Conservation (phyloP, 2,113 vertebrate species). For the Aldabrachelys gigantea region DNA sequence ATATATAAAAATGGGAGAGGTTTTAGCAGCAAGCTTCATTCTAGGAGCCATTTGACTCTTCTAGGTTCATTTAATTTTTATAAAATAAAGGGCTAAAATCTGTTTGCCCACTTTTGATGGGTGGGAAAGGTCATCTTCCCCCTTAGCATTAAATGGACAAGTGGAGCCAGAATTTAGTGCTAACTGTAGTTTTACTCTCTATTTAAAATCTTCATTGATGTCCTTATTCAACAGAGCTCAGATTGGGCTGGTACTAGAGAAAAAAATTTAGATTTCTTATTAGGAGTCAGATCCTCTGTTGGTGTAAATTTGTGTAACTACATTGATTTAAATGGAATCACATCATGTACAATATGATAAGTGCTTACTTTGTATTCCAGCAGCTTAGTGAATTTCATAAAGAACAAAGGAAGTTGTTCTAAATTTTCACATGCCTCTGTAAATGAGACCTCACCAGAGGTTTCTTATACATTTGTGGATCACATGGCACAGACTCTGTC, state of each 20-base stretch:
- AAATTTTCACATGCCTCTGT: background rate
- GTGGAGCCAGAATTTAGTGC: background rate
- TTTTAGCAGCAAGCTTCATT: conserved; percentile 4
- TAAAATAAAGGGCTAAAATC: background rate
- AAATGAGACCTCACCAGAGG: background rate
- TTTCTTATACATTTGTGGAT: background rate
- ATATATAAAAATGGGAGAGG: background rate
- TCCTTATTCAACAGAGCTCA: background rate
- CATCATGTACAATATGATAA: background rate
- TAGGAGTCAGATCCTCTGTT: background rate
- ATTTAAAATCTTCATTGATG: background rate
- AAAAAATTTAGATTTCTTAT: background rate
- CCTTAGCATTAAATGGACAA: background rate
- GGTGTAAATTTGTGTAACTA: background rate
- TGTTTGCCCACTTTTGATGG: background rate
- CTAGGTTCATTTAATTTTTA: background rate
- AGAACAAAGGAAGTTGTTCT: background rate
- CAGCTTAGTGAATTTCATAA: background rate
- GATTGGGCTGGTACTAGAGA: background rate
- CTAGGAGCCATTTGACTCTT: background rate
- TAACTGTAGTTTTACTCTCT: background rate
- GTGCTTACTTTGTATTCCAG: background rate
- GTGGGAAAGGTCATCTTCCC: background rate
- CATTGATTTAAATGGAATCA: background rate
- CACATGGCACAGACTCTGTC: background rate